Evolutionary conservation across 2,113 vertebrate species (phyloP).

Genomic region (Lota lota): DNA sequence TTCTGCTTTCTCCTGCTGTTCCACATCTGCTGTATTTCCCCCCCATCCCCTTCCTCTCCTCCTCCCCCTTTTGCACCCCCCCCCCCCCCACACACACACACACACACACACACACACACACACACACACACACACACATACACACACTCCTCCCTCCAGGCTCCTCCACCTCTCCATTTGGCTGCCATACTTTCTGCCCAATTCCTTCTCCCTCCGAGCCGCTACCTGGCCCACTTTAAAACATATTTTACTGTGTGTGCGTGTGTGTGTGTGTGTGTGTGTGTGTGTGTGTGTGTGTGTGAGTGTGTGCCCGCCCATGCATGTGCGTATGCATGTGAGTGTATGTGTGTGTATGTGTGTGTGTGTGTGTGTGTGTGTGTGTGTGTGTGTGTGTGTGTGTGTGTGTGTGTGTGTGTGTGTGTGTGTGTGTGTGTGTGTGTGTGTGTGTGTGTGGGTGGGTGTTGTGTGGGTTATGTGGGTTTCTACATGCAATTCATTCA

Average conservation of each 20-base stretch:
- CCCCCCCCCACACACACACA: slow-evolving; percentile 22
- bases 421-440: too few species aligned
- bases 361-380: too few species aligned
- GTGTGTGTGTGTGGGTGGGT: not conserved
- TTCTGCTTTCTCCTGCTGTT: not conserved
- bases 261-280: too few species aligned
- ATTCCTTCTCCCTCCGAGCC: slow-evolving; percentile 45
- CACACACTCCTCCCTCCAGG: slow-evolving; percentile 6
- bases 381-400: too few species aligned
- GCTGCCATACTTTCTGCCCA: slow-evolving; percentile 45
- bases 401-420: too few species aligned
- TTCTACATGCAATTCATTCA: too few species aligned
- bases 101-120: slow-evolving; percentile 14
- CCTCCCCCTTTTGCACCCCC: slow-evolving; percentile 9
- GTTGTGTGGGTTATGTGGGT: not conserved
- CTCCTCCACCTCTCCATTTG: slow-evolving; percentile 36
- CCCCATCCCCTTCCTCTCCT: slow-evolving; percentile 13
- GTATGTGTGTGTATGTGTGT: not conserved
- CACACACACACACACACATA: slow-evolving; percentile 19
- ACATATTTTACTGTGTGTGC: slow-evolving; percentile 10
- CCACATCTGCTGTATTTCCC: not conserved
- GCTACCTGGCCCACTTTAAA: slow-evolving; percentile 46
- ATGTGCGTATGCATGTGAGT: not conserved
- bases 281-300: too few species aligned
- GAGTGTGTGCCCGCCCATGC: too few species aligned